Percentiles rank a stretch among this genome's conserved stretches.
Evolutionary conservation across 2,888 invertebrate species (phyloP).

Genomic region (Uropetala carovei): DNA sequence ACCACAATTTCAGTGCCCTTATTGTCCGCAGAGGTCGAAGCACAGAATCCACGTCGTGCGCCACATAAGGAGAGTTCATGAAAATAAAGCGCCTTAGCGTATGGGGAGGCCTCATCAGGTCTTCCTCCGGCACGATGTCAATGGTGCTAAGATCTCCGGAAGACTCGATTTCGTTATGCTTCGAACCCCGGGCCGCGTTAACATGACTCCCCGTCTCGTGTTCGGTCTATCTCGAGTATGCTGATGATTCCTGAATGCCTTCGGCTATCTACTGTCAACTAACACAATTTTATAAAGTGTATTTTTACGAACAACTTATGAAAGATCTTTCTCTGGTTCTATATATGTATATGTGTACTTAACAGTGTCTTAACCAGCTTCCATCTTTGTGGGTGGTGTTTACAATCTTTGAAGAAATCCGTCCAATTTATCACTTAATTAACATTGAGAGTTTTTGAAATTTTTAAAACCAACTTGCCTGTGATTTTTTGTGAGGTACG

Average conservation of each 20-base stretch:
- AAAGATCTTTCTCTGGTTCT: neutral
- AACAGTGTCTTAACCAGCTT: neutral
- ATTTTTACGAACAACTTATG: neutral
- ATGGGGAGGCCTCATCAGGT: neutral
- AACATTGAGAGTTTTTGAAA: constrained; percentile 23
- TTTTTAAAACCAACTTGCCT: constrained; percentile 40
- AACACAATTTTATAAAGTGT: neutral
- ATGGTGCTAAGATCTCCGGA: constrained; percentile 20
- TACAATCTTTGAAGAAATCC: constrained; percentile 12
- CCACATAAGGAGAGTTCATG: constrained; percentile 77
- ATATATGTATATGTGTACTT: constrained; percentile 10
- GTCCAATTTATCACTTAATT: constrained; percentile 30
- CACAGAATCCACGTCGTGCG: constrained; percentile 91
- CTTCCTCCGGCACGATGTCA: constrained; percentile 15
- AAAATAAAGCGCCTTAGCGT: constrained; percentile 64
- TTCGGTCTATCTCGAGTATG: neutral
- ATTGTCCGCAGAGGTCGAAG: constrained; percentile 88
- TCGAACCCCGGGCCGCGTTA: neutral
- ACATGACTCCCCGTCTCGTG: neutral
- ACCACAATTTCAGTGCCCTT: constrained; percentile 89
- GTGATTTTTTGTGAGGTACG: constrained; percentile 40
- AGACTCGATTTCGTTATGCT: neutral
- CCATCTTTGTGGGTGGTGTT: neutral
- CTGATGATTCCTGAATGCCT: neutral
- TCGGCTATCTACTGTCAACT: neutral